Percentiles rank a stretch among this genome's conserved stretches.
These are phyloP conservation scores for Eutrigla gurnardus DNA, from an alignment of 2,797 vertebrate genomes.

Conservation along the genomic window DNA sequence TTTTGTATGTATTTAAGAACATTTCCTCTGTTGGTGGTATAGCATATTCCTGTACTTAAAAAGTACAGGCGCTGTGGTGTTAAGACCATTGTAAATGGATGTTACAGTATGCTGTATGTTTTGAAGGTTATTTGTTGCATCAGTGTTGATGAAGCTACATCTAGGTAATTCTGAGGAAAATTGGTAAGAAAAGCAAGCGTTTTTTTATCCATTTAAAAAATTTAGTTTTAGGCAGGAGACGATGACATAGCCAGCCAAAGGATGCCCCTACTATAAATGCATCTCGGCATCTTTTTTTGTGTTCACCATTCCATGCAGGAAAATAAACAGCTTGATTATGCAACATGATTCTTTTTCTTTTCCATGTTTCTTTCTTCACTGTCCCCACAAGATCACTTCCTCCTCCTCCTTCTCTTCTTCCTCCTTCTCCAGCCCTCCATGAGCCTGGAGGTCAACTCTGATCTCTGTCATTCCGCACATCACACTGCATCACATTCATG, in stretches of 20 bases:
- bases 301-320: slow-evolving; percentile 90
- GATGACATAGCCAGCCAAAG: slow-evolving; percentile 87
- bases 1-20: slow-evolving; percentile 97
- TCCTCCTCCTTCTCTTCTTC: slow-evolving; percentile 32
- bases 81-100: slow-evolving; percentile 96
- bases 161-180: slow-evolving; percentile 91
- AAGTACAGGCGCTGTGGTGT: slow-evolving; percentile 90
- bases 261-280: slow-evolving; percentile 89
- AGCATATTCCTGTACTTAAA: slow-evolving; percentile 93
- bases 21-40: slow-evolving; percentile 92
- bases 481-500: slow-evolving; percentile 50
- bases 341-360: slow-evolving; percentile 88
- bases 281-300: slow-evolving; percentile 88
- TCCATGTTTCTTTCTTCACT: slow-evolving; percentile 74
- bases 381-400: slow-evolving; percentile 56
- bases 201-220: slow-evolving; percentile 86
- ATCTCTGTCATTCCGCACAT: slow-evolving; percentile 58
- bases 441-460: slow-evolving; percentile 47
- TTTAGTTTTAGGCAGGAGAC: slow-evolving; percentile 90
- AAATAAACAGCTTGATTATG: slow-evolving; percentile 90
- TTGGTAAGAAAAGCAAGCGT: slow-evolving; percentile 88
- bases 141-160: slow-evolving; percentile 95
- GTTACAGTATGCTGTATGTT: slow-evolving; percentile 97
- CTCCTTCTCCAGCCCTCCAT: slow-evolving; percentile 22
- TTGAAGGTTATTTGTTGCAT: slow-evolving; percentile 95